Percentiles rank a stretch among this genome's conserved stretches.
These are phyloP conservation scores for Corythornis vintsioides DNA, from an alignment of 2,113 vertebrate genomes.

Conservation along the genomic window DNA sequence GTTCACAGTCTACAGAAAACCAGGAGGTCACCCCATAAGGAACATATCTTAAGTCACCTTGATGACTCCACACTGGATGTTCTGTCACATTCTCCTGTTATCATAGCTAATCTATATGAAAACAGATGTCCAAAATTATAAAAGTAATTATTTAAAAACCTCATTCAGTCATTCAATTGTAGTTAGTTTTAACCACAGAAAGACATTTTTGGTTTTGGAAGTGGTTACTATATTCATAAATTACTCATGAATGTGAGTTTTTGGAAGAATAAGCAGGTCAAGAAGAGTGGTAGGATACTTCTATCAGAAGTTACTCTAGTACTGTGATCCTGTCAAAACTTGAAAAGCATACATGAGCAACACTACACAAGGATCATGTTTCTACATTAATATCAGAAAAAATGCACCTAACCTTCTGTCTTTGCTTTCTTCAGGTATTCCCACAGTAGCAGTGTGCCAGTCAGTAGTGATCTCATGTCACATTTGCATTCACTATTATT, in stretches of 20 bases:
- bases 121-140: not conserved
- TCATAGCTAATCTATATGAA: not conserved
- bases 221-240: not conserved
- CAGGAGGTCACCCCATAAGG: not conserved
- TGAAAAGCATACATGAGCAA: not conserved
- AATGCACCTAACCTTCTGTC: not conserved
- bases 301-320: not conserved
- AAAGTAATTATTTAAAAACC: not conserved
- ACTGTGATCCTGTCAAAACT: not conserved
- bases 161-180: not conserved
- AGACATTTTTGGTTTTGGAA: not conserved
- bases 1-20: not conserved
- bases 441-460: not conserved
- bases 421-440: not conserved
- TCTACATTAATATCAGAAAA: not conserved
- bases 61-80: not conserved
- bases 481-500: not conserved
- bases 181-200: not conserved
- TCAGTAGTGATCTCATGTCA: not conserved
- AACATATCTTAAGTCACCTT: not conserved
- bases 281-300: not conserved
- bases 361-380: not conserved
- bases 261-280: not conserved
- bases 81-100: not conserved
- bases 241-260: not conserved